Percentiles rank a stretch among this genome's conserved stretches.
These are phyloP conservation scores for Actinia tenebrosa DNA, from an alignment of 64 coral and sea anemone genomes.

Conservation along the genomic window DNA sequence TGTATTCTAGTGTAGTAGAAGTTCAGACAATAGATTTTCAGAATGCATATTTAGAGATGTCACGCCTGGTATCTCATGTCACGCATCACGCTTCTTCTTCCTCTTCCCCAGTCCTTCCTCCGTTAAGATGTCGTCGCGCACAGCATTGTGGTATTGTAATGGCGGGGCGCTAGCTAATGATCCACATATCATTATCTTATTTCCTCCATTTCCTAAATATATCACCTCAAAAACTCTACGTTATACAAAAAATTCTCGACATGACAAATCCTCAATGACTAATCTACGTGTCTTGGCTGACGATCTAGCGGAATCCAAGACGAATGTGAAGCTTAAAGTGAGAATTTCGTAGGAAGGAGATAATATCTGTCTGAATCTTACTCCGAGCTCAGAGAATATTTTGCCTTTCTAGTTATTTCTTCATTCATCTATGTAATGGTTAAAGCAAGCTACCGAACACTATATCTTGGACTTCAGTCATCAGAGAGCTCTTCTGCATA, in stretches of 20 bases:
- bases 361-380: neutral
- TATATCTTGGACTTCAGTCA: neutral
- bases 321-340: neutral
- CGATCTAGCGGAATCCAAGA: conserved; percentile 1
- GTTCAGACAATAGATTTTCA: no score
- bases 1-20: no score
- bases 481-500: neutral
- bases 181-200: neutral
- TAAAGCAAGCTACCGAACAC: neutral
- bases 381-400: neutral
- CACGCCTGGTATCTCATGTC: neutral
- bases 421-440: neutral
- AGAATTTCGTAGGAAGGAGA: neutral
- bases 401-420: neutral
- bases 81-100: neutral
- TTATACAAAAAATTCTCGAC: neutral
- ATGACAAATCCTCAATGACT: neutral
- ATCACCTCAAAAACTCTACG: neutral
- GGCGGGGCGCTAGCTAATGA: conserved; percentile 25
- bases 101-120: neutral
- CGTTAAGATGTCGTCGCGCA: neutral
- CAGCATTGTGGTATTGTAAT: conserved; percentile 21
- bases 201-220: conserved; percentile 12
- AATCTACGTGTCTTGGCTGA: neutral
- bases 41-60: no score